Base-by-base conservation (phyloP, 2,113 vertebrate species). In the Phaethornis superciliosus region DNA sequence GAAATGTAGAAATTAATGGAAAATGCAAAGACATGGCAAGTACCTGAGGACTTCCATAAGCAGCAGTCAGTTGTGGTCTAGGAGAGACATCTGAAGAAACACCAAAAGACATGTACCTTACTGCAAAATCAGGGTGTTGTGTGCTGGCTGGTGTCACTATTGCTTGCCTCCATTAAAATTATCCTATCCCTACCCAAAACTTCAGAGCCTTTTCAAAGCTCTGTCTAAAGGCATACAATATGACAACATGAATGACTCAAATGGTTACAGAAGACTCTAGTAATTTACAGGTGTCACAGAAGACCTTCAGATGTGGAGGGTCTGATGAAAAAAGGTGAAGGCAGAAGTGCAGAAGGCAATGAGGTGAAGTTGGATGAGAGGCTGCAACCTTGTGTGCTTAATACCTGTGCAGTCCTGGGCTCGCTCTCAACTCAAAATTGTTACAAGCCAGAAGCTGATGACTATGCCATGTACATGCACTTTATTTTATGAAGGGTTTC, bases 371-470 rank as follows among this genome's bases (percentile, higher is more conserved):
- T 74, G 30, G 54, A 64, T 71, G 32, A 81, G 26, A 68, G n/a
- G 17, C 54, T 75, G 68, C 12, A 42, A 20, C 30, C 12, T 64
- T 44, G 15, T 0, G 3, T 30, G 14, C 10, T 37, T 51, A 52
- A 78, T 9, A 52, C 33, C 5, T 5, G 18, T 7, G 7, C 0
- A 0, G 15, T 16, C 22, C 28, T 56, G 22, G n/a, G 8, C 4
- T 82, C 1, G 0, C 46, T n/a, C 24, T 85, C 56, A 76, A 22
- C 21, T 17, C 47, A 21, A 20, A 58, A 9, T 23, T 15, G 13
- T 9, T 19, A 33, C 46, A 70, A 56, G 7, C 1, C 21, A 63
- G 42, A 19, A 51, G 27, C 27, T 68, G 58, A 26, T 24, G 30
- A 64, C 42, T 18, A 15, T 27, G 54, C 15, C 18, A 65, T 0